Percentiles rank a stretch among this genome's conserved stretches.
These are phyloP conservation scores for Microcebus murinus DNA, from an alignment of 2,113 vertebrate genomes.

Conservation along the genomic window DNA sequence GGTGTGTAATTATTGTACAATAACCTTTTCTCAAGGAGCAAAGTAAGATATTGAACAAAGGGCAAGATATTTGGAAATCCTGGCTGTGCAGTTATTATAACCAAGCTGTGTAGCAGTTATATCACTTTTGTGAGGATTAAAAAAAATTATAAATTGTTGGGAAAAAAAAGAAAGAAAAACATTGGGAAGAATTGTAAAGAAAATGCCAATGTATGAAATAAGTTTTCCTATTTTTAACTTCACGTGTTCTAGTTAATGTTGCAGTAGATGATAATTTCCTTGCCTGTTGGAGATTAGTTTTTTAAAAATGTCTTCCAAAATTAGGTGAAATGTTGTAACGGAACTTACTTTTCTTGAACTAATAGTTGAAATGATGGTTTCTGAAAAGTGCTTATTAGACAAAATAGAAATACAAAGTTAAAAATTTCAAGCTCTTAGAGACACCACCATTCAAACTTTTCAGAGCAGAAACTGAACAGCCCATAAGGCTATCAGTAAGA, in stretches of 20 bases:
- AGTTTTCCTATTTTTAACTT: slow-evolving; percentile 79
- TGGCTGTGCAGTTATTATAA: slow-evolving; percentile 55
- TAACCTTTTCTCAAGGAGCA: slow-evolving; percentile 29
- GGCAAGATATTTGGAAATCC: slow-evolving; percentile 41
- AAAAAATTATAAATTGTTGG: slow-evolving; percentile 66
- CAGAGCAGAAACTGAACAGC: slow-evolving; percentile 51
- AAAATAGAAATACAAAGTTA: slow-evolving; percentile 70
- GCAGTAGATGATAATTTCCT: slow-evolving; percentile 80
- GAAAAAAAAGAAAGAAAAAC: slow-evolving; percentile 64
- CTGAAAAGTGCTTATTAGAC: slow-evolving; percentile 61
- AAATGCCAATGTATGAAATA: slow-evolving; percentile 73
- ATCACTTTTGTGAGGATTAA: slow-evolving; percentile 60
- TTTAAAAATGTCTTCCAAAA: slow-evolving; percentile 74
- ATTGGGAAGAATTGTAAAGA: slow-evolving; percentile 69
- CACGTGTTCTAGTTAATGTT: slow-evolving; percentile 53
- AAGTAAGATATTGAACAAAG: slow-evolving; percentile 37
- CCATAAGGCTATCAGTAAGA: slow-evolving; percentile 65
- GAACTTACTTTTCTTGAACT: slow-evolving; percentile 65
- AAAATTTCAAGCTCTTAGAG: slow-evolving; percentile 63
- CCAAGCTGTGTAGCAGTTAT: slow-evolving; percentile 25
- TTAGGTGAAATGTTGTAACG: slow-evolving; percentile 67
- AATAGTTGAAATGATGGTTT: slow-evolving; percentile 66
- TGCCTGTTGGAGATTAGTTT: slow-evolving; percentile 78
- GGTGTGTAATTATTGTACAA: slow-evolving; percentile 56
- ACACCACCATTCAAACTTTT: slow-evolving; percentile 66